Evolutionary conservation across 2,113 vertebrate species (phyloP).

Genomic region (Chlamydotis undulata): DNA sequence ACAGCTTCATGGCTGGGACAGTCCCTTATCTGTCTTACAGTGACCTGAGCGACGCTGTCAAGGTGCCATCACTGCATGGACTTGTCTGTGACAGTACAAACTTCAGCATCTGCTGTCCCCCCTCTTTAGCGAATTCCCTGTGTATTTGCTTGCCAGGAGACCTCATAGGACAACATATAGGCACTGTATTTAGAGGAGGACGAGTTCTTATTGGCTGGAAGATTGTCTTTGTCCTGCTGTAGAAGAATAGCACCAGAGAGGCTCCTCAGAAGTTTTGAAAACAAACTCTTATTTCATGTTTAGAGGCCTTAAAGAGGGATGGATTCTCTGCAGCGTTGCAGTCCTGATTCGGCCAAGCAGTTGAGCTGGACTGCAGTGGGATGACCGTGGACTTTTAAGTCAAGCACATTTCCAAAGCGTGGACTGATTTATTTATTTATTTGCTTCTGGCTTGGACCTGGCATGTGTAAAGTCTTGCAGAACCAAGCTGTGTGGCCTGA

Average conservation of each 20-base stretch:
- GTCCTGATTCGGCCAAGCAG: fast-evolving
- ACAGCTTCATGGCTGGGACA: not conserved
- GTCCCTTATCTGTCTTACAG: not conserved
- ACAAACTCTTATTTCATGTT: not conserved
- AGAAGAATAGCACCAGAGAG: not conserved
- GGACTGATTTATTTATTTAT: not conserved
- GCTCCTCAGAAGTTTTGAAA: not conserved
- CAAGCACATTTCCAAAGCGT: not conserved
- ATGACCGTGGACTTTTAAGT: not conserved
- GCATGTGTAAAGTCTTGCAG: not conserved
- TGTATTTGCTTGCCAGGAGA: not conserved
- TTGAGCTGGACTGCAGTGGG: not conserved
- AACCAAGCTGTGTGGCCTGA: not conserved
- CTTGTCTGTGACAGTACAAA: not conserved
- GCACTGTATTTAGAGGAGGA: not conserved
- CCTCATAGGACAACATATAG: fast-evolving
- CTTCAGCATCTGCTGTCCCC: not conserved
- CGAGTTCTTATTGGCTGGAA: not conserved
- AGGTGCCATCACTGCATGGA: not conserved
- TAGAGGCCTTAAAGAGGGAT: not conserved
- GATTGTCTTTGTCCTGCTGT: not conserved
- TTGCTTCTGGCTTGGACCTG: not conserved
- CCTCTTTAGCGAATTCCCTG: not conserved
- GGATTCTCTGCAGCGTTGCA: not conserved
- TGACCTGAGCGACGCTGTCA: not conserved